Conservation (phyloP, 2,888 invertebrate genomes). For the Tenthredo scrophulariae region DNA sequence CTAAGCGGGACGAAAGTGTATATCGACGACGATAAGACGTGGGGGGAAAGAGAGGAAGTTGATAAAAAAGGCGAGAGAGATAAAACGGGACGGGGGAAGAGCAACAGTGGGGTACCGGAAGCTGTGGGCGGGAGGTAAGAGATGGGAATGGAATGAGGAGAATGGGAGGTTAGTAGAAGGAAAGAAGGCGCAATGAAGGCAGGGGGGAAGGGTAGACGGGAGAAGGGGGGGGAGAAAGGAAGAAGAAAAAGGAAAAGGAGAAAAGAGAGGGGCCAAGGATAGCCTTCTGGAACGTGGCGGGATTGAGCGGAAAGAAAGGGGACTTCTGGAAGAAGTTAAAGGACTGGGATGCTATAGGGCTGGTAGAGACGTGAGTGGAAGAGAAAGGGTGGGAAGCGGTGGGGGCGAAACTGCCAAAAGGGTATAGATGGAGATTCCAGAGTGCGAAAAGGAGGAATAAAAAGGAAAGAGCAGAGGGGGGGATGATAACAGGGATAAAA, state of each 20-base stretch:
- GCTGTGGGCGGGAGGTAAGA: too few relatives aligned
- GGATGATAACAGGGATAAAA: conserved; percentile 57
- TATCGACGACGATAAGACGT: not conserved
- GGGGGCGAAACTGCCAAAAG: conserved; percentile 47
- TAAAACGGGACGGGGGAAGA: not conserved
- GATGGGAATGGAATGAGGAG: too few relatives aligned
- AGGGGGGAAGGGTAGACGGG: not conserved
- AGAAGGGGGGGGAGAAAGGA: not conserved
- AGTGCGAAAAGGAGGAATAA: conserved; percentile 52
- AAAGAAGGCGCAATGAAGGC: not conserved
- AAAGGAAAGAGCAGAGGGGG: conserved; percentile 57
- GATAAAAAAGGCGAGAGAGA: not conserved
- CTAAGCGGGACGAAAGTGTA: not conserved
- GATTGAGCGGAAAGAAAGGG: conserved; percentile 57
- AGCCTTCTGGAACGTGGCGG: conserved; percentile 60
- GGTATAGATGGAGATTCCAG: conserved; percentile 54
- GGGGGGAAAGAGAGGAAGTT: not conserved
- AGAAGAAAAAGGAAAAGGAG: not conserved
- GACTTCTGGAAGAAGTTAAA: conserved; percentile 58
- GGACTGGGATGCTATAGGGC: conserved; percentile 55
- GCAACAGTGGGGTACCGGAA: too few relatives aligned
- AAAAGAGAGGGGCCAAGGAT: conserved; percentile 1
- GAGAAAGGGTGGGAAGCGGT: conserved; percentile 57
- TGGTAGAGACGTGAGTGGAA: conserved; percentile 60
- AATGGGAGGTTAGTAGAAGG: not conserved